Percentiles rank a stretch among this genome's conserved stretches.
These are phyloP conservation scores for Muscicapa striata DNA, from an alignment of 2,797 vertebrate species.

Conservation along the genomic window DNA sequence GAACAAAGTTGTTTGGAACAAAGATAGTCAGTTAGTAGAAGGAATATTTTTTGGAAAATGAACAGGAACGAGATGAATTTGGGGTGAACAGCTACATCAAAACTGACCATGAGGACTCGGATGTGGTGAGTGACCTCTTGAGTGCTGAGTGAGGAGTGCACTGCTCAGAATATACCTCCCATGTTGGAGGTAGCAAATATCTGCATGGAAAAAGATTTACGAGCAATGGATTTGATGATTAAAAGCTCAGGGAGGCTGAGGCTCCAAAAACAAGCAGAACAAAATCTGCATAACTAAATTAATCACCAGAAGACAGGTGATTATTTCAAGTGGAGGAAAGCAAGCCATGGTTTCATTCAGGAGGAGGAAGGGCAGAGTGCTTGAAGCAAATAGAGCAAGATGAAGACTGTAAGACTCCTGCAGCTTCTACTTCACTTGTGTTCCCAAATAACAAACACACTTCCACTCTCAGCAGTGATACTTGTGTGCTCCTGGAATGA, in stretches of 20 bases:
- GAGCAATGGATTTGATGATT: background rate
- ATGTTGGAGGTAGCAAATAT: background rate
- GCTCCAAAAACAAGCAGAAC: background rate
- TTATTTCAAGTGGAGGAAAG: background rate
- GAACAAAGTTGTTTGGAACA: background rate
- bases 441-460: background rate
- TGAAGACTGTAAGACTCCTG: background rate
- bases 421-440: background rate
- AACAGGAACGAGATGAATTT: background rate
- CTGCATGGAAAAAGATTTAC: background rate
- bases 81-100: background rate
- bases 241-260: background rate
- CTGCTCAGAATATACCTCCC: background rate
- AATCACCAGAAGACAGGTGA: background rate
- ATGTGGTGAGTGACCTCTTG: background rate
- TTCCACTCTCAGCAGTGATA: background rate
- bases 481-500: background rate
- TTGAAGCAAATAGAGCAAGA: background rate
- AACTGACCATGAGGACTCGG: fast-evolving
- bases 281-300: background rate
- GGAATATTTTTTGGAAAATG: background rate
- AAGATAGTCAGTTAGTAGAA: background rate
- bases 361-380: background rate
- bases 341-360: background rate
- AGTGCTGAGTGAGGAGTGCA: background rate